Base-by-base conservation (phyloP, 64 coral and sea anemone species). In the Actinia tenebrosa region DNA sequence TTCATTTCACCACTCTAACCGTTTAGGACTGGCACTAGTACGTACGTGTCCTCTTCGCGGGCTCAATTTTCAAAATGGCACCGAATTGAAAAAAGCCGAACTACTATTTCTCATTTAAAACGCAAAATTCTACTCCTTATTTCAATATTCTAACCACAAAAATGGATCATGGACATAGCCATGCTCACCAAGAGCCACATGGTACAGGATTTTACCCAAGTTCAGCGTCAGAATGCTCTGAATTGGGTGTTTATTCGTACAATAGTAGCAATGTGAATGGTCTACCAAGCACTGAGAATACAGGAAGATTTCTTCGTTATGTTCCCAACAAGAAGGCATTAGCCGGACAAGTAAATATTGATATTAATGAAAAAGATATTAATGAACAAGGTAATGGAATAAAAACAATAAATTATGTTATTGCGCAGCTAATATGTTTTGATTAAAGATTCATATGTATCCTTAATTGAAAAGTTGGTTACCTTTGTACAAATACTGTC, bases 21-120 rank as follows among this genome's bases (percentile, higher is more conserved):
- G 79, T 16, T 5, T 81, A 53, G 79, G 79, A 81, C 79, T 81
- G 50, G 79, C 79, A 53, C 79, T 81, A 81, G 79, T 81, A 75
- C 69, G 69, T 81, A 81, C 79, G 79, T 81, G 79, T 47, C 79
- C 16, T 11, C 15, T 20, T 18, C 79, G 79, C 79, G 79, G 79
- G 79, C 79, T 81, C 79, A 81, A 50, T 53, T 22, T 53, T 22
- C 79, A 81, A 81, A 81, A 81, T 81, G 79, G 79, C 79, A 53
- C 22, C 16, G 16, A 22, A 81, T 10, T 50, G 18, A 81, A 81
- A 20, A 53, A 81, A 44, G 46, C 14, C 43, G 14, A 50, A 50
- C 2, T 25, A 23, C 53, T 47, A 81, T 47, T 0, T 45, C 46
- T 19, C 22, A 4, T 27, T 75, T 75, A 5, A 42, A 42, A 81